Evolutionary conservation across 2,797 vertebrate genomes (phyloP).

Genomic region (Borostomias antarcticus): DNA sequence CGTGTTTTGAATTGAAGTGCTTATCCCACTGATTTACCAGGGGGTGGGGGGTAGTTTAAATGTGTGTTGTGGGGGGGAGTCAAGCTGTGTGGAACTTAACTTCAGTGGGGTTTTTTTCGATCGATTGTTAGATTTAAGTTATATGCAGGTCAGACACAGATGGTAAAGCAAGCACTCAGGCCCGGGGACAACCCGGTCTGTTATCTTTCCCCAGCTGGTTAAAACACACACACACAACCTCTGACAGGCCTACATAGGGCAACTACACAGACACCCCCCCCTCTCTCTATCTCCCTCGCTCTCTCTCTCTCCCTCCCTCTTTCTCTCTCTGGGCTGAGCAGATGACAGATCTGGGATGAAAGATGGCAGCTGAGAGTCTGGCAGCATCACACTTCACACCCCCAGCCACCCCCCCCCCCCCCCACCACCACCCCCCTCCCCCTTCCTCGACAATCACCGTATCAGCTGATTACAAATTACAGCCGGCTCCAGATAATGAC

Average conservation of each 20-base stretch:
- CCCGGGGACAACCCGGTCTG: not conserved
- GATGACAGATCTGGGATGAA: conserved; percentile 63
- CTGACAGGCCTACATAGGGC: not conserved
- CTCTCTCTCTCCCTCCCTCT: conserved; percentile 6
- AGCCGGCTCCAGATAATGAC: conserved; percentile 64
- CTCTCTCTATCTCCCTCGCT: conserved; percentile 4
- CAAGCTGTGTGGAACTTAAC: not conserved
- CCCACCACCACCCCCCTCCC: not conserved
- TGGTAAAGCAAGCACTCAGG: not conserved
- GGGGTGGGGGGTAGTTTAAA: too few species aligned
- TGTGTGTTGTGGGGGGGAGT: not conserved
- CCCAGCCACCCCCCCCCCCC: conserved; percentile 38
- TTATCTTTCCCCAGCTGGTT: not conserved
- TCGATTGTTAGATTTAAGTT: not conserved
- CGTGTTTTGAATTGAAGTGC: too few species aligned
- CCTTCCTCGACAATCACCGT: too few species aligned
- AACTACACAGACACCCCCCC: conserved; percentile 5
- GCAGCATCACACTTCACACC: conserved; percentile 70
- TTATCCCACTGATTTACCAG: too few species aligned
- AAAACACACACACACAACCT: not conserved
- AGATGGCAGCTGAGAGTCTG: conserved; percentile 72
- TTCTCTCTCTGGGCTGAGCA: conserved; percentile 20
- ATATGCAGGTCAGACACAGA: not conserved
- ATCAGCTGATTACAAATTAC: conserved; percentile 75
- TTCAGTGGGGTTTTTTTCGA: not conserved